Conservation (phyloP, 1,140 invertebrate genomes). For the Semibalanus balanoides region DNA sequence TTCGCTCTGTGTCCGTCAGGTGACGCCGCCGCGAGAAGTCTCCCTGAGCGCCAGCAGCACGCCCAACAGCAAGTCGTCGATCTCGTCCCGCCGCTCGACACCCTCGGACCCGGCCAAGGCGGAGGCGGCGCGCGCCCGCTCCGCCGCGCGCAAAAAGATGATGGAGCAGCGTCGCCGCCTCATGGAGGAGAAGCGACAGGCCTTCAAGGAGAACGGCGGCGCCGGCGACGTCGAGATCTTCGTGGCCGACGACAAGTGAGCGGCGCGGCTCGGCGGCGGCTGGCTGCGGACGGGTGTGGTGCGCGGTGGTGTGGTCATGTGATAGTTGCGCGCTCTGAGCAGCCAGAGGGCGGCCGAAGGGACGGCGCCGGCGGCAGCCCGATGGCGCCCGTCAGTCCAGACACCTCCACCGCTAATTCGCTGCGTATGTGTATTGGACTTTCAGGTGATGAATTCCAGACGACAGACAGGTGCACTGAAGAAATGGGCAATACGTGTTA, state of each 20-base stretch:
- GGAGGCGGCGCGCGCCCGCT: conserved; percentile 42
- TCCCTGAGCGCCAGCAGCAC: conserved; percentile 15
- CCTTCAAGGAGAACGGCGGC: conserved; percentile 13
- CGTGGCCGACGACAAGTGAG: conserved; percentile 30
- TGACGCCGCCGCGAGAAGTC: conserved; percentile 23
- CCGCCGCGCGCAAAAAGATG: conserved; percentile 61
- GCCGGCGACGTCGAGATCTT: conserved; percentile 42
- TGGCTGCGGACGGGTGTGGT: no score
- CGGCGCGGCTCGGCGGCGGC: no score
- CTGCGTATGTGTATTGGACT: not conserved
- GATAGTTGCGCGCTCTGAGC: not conserved
- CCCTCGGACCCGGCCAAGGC: conserved; percentile 32
- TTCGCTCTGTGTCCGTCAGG: conserved; percentile 26
- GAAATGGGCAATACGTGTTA: not conserved
- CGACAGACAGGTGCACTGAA: not conserved
- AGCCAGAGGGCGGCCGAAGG: no score
- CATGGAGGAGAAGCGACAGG: conserved; percentile 31
- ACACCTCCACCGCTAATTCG: not conserved
- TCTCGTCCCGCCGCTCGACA: conserved; percentile 33
- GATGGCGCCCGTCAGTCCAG: not conserved
- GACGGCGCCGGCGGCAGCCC: not conserved
- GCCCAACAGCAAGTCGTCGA: conserved; percentile 28
- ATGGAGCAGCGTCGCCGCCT: conserved; percentile 57
- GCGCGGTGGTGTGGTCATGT: not conserved
- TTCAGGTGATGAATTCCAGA: not conserved